A percentile compares a stretch with the other conserved stretches of the same genome.
phyloP scores from a whole-genome alignment of 1,140 invertebrate species.

The Uloborus diversus region DNA sequence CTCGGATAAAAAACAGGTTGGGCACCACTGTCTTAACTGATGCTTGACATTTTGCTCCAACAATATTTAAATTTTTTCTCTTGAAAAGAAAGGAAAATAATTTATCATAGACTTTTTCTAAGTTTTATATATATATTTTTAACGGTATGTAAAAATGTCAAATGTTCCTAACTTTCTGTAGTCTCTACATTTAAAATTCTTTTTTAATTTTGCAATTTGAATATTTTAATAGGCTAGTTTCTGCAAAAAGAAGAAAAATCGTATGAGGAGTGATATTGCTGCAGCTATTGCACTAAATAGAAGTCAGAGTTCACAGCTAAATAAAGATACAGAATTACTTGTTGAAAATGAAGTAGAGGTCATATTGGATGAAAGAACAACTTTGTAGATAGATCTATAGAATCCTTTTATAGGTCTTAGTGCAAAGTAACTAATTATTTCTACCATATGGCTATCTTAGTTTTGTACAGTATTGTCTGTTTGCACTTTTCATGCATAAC shows the following conservation, averaged over 20 bases:
- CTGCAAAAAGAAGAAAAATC: constrained; percentile 62
- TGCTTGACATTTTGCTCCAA: too few species aligned
- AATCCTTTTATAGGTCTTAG: background rate
- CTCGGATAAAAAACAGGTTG: too few species aligned
- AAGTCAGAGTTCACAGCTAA: constrained; percentile 57
- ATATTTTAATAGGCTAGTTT: constrained; percentile 62
- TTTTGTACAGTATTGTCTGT: background rate
- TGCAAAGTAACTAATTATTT: constrained; percentile 23
- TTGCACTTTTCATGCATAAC: background rate
- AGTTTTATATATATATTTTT: background rate
- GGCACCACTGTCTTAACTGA: too few species aligned
- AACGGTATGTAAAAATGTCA: background rate
- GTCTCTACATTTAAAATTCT: too few species aligned
- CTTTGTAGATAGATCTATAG: constrained; percentile 65
- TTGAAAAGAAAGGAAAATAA: background rate
- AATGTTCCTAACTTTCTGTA: constrained; percentile 8
- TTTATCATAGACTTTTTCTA: background rate
- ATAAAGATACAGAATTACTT: constrained; percentile 69
- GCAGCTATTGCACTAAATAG: constrained; percentile 79
- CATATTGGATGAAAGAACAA: constrained; percentile 77
- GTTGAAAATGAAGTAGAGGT: constrained; percentile 72
- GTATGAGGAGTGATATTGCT: constrained; percentile 78
- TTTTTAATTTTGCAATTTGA: too few species aligned
- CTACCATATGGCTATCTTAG: background rate
- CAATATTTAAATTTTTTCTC: too few species aligned